These are phyloP conservation scores for Drosophila biarmipes DNA, from an alignment of 1,140 invertebrate species.

Conservation along the genomic window DNA sequence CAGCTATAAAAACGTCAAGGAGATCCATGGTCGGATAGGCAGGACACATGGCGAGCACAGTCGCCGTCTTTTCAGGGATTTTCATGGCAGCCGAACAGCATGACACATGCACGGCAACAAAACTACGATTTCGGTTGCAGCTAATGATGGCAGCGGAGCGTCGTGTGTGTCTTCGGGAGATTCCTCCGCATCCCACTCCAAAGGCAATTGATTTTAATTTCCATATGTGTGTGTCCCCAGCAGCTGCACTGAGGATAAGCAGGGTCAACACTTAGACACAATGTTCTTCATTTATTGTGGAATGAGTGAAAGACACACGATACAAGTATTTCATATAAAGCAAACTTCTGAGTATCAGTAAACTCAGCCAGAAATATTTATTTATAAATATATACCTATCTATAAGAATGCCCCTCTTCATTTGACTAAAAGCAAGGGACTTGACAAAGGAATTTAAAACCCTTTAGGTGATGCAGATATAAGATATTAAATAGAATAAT, in stretches of 20 bases:
- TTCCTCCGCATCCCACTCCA: conserved; percentile 34
- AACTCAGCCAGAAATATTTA: too few species aligned
- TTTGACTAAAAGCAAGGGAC: too few species aligned
- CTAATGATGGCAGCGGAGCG: conserved; percentile 38
- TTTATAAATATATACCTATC: too few species aligned
- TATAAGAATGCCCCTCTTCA: too few species aligned
- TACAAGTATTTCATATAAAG: too few species aligned
- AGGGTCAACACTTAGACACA: too few species aligned
- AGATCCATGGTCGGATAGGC: conserved; percentile 37
- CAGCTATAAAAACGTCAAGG: conserved; percentile 77
- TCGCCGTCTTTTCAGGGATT: conserved; percentile 58
- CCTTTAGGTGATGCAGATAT: too few species aligned
- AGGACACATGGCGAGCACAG: conserved; percentile 64
- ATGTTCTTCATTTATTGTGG: too few species aligned
- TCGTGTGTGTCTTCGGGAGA: conserved; percentile 44
- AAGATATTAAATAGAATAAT: too few species aligned
- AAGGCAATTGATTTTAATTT: conserved; percentile 49
- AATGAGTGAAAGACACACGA: too few species aligned
- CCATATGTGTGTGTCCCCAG: conserved; percentile 30
- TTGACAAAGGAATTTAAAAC: too few species aligned
- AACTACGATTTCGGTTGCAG: conserved; percentile 40
- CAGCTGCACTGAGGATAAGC: not conserved
- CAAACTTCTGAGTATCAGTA: too few species aligned
- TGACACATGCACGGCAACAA: conserved; percentile 50
- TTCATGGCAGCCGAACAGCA: conserved; percentile 61